phyloP scores from a whole-genome alignment of 2,797 vertebrate species.

The Crenuchus spilurus region DNA sequence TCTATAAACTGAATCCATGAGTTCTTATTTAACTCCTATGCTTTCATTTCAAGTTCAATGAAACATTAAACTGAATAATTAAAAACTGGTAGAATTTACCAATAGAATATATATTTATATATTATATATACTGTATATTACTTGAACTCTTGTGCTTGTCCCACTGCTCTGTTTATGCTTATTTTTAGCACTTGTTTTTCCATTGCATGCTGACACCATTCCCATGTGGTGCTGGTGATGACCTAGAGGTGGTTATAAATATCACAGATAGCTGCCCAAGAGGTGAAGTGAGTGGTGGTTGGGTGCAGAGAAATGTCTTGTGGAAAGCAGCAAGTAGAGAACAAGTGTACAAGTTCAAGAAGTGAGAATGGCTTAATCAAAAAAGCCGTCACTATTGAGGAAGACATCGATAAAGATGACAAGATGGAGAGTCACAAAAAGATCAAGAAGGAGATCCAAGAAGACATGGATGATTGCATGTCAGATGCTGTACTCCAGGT shows the following conservation, averaged over 20 bases:
- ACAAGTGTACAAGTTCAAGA: slow-evolving; percentile 11
- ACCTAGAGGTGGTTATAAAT: slow-evolving; percentile 53
- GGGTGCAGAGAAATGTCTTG: slow-evolving; percentile 66
- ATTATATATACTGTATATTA: too few relatives aligned
- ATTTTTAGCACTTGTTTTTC: slow-evolving; percentile 57
- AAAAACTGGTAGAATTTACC: too few relatives aligned
- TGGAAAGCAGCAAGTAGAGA: slow-evolving; percentile 52
- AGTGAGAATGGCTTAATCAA: background rate
- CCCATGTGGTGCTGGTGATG: slow-evolving; percentile 34
- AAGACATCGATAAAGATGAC: slow-evolving; percentile 34
- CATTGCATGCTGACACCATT: slow-evolving; percentile 55
- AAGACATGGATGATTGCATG: slow-evolving; percentile 51
- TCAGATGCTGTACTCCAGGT: slow-evolving; percentile 79
- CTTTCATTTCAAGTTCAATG: too few relatives aligned
- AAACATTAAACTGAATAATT: too few relatives aligned
- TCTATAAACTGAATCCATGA: too few relatives aligned
- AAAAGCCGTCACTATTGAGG: slow-evolving; percentile 24
- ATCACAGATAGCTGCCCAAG: slow-evolving; percentile 50
- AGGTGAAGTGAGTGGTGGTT: slow-evolving; percentile 36
- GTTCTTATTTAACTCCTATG: too few relatives aligned
- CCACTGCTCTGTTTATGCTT: slow-evolving; percentile 23
- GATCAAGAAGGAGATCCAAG: slow-evolving; percentile 18
- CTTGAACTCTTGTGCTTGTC: background rate
- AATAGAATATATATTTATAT: too few relatives aligned
- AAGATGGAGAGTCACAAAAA: background rate